Evolutionary conservation across 2,888 invertebrate genomes (phyloP).

Genomic region (Hylaea fasciaria): DNA sequence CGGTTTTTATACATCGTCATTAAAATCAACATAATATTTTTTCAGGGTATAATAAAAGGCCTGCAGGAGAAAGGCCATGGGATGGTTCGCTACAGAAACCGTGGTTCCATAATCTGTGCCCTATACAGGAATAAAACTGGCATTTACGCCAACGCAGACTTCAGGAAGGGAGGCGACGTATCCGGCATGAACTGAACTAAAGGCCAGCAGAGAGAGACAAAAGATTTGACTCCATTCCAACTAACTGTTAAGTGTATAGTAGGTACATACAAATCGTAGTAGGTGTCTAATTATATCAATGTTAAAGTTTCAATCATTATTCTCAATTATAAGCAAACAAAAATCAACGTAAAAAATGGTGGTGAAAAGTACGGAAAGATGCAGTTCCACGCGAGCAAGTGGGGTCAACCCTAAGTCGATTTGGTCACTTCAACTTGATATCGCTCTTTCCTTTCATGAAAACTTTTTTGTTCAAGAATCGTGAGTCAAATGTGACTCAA

Average conservation of each 20-base stretch:
- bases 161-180: constrained; percentile 92
- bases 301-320: neutral
- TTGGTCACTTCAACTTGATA: constrained; percentile 3
- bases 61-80: constrained; percentile 88
- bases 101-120: constrained; percentile 90
- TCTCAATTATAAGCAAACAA: neutral
- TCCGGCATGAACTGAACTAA: constrained; percentile 86
- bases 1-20: no score
- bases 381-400: no score
- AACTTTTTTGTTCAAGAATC: no score
- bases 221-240: neutral
- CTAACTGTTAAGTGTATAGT: neutral
- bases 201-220: neutral
- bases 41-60: constrained; percentile 86
- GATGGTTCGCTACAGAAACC: constrained; percentile 84
- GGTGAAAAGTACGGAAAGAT: no score
- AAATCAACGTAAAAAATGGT: no score
- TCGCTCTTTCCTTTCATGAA: constrained; percentile 4
- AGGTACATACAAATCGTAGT: neutral
- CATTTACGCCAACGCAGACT: constrained; percentile 92
- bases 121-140: constrained; percentile 85
- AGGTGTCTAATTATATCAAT: no score
- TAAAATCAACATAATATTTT: no score
- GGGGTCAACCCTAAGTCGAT: neutral
- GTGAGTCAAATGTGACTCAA: constrained; percentile 1